Percentiles rank a stretch among this genome's conserved stretches.
Evolutionary conservation across 2,113 vertebrate genomes (phyloP).

Genomic region (Aegithalos caudatus): DNA sequence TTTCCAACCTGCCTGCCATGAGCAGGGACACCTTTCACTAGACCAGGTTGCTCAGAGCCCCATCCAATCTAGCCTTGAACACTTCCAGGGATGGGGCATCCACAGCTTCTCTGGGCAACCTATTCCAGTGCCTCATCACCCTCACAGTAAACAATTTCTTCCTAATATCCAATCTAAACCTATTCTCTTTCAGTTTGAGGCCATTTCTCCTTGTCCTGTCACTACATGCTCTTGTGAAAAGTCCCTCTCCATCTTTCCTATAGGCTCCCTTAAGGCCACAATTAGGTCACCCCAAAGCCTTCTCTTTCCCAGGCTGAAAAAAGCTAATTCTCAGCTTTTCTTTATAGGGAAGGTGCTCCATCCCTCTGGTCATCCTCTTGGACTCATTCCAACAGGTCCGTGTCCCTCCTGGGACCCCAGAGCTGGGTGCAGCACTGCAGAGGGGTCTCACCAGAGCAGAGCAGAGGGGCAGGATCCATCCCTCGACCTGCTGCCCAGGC

Average conservation of each 20-base stretch:
- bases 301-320: not conserved
- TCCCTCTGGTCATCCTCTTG: not conserved
- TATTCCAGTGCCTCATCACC: not conserved
- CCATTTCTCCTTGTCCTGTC: not conserved
- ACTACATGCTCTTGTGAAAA: not conserved
- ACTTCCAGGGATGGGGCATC: not conserved
- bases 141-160: not conserved
- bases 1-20: not conserved
- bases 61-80: not conserved
- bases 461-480: not conserved
- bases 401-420: not conserved
- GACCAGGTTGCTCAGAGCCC: not conserved
- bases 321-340: not conserved
- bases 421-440: not conserved
- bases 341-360: not conserved
- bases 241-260: not conserved
- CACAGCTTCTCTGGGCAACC: not conserved
- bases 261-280: not conserved
- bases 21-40: not conserved
- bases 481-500: fast-evolving
- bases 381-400: not conserved
- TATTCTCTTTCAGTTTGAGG: not conserved
- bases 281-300: not conserved
- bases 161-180: not conserved
- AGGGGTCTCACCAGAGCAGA: not conserved